These are phyloP conservation scores for Drosophila mimetica DNA, from an alignment of 2,888 invertebrate genomes.

Conservation along the genomic window DNA sequence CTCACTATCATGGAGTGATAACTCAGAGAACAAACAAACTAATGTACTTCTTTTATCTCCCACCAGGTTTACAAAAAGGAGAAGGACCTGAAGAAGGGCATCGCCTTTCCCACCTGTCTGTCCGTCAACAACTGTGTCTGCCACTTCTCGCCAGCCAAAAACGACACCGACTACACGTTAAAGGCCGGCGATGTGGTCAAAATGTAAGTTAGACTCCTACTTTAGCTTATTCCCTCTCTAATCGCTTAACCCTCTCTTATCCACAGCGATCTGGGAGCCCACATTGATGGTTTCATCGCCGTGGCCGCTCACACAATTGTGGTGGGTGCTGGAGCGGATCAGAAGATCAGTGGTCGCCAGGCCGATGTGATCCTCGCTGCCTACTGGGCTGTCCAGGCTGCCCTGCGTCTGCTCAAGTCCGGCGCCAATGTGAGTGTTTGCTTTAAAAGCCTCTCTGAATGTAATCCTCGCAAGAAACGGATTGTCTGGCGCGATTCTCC, in stretches of 20 bases:
- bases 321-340: constrained; percentile 90
- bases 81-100: constrained; percentile 98
- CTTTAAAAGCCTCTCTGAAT: too few relatives aligned
- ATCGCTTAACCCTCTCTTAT: neutral
- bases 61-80: constrained; percentile 94
- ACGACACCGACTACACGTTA: constrained; percentile 93
- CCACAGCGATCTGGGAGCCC: constrained; percentile 96
- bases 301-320: constrained; percentile 98
- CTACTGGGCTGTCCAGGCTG: constrained; percentile 97
- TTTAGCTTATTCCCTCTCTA: neutral
- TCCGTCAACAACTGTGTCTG: constrained; percentile 99
- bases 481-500: constrained; percentile 43
- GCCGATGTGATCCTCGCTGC: constrained; percentile 98
- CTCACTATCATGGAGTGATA: neutral
- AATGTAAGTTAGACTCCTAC: constrained; percentile 89
- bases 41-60: neutral
- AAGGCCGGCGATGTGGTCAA: constrained; percentile 98
- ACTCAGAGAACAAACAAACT: neutral
- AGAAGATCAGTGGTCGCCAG: constrained; percentile 92
- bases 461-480: constrained; percentile 48
- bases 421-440: constrained; percentile 91
- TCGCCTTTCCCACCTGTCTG: constrained; percentile 99
- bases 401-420: constrained; percentile 95
- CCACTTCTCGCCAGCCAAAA: constrained; percentile 98
- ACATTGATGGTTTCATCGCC: constrained; percentile 99